Evolutionary conservation across 1,140 invertebrate genomes (phyloP).

Genomic region (Steinernema feltiae): DNA sequence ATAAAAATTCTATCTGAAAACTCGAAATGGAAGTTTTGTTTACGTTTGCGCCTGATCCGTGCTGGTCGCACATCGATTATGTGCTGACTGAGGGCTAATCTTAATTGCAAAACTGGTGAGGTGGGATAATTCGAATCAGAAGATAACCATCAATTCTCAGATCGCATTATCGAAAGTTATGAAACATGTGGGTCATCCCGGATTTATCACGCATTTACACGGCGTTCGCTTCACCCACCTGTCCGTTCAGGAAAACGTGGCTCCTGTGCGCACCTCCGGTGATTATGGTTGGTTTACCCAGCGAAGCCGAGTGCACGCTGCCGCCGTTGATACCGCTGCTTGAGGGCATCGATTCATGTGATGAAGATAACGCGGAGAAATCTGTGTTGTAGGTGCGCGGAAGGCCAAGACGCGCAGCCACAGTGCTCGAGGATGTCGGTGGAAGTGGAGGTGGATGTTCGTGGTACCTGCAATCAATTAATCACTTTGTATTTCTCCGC

Average conservation of each 20-base stretch:
- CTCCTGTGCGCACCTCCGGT: not conserved
- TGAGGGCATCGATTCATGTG: not conserved
- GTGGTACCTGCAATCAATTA: conserved; percentile 6
- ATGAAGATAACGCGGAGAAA: not conserved
- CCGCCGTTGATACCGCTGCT: not conserved
- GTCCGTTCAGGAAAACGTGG: not conserved
- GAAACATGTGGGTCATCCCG: not conserved
- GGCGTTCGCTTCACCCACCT: not conserved
- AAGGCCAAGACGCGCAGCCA: conserved; percentile 4
- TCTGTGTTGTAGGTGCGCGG: conserved; percentile 4
- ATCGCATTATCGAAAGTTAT: not conserved
- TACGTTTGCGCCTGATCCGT: not conserved
- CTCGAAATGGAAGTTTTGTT: not conserved
- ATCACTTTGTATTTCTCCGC: not conserved
- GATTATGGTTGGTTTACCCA: not conserved
- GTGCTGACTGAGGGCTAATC: no score
- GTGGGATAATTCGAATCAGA: not conserved
- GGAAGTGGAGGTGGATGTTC: conserved; percentile 5
- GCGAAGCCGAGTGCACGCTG: not conserved
- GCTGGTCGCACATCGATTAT: not conserved
- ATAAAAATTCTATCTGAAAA: not conserved
- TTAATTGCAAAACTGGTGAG: no score
- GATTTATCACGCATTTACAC: no score
- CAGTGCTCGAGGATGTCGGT: not conserved
- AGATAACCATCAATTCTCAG: not conserved